These are phyloP conservation scores for Vespertilio murinus DNA, from an alignment of 2,797 vertebrate genomes.

Conservation along the genomic window DNA sequence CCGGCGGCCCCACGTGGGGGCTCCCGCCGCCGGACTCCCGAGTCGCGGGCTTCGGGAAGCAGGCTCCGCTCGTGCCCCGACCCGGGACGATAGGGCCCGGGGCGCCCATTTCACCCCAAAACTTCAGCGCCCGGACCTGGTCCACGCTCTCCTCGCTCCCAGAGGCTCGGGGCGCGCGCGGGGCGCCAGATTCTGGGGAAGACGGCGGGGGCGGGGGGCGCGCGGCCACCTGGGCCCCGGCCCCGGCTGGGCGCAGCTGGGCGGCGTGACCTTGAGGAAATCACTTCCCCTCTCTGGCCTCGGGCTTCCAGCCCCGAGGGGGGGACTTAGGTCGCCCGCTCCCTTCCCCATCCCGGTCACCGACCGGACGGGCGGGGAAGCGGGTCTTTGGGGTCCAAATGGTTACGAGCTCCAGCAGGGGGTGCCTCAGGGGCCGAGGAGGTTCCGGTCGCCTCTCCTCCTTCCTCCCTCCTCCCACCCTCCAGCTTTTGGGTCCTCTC, in stretches of 20 bases:
- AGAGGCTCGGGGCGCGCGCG: background rate
- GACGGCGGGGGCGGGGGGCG: background rate
- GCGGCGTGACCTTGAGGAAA: constrained; percentile 69
- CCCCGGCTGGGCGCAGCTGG: background rate
- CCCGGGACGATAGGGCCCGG: background rate
- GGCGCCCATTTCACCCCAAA: background rate
- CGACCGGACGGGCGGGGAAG: background rate
- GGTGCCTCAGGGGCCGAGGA: background rate
- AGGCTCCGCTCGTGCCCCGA: background rate
- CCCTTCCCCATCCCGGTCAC: background rate
- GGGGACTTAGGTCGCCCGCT: constrained; percentile 17
- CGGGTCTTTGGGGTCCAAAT: background rate
- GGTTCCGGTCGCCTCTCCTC: background rate
- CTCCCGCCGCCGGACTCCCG: background rate
- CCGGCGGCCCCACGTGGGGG: background rate
- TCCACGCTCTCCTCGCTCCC: background rate
- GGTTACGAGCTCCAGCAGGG: background rate
- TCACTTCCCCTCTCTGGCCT: constrained; percentile 54
- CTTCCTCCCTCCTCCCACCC: background rate
- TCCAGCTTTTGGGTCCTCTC: background rate
- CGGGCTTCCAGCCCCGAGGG: constrained; percentile 28
- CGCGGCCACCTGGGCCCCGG: constrained; percentile 14
- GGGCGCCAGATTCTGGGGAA: background rate
- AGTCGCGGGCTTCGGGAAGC: background rate
- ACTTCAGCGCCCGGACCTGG: background rate